Evolutionary conservation across 53 echinoderm and acorn worm genomes (phyloP), one percentile per base, ranked within the genome.

Genomic region (Echinarachnius parma): DNA sequence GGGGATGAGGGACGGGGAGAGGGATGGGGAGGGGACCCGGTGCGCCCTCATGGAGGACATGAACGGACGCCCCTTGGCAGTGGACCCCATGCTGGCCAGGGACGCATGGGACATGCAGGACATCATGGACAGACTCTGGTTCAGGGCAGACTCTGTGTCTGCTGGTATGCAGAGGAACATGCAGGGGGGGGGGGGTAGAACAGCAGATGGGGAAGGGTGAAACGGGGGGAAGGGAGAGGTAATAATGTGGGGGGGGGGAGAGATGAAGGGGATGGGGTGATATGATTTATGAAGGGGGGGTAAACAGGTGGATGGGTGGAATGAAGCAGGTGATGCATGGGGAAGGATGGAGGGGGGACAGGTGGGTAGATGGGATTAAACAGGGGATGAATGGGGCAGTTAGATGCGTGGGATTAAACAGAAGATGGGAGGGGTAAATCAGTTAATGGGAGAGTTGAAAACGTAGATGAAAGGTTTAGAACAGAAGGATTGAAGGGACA

Each of bases 61-160:
- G 68, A 68, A 68, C 52, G 49, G 68, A 52, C 68, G 68, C 30
- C 68, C 68, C 34, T 24, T 49, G 19, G 22, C 34, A 7, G 68
- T 52, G 29, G 52, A 50, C 4, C 29, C 31, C 52, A 52, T 28
- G 4, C 68, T 52, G 28, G 36, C 50, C 33, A 52, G 68, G n/a
- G 49, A 50, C 21, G 34, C 25, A 9, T 55, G 10, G 10, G 74
- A 72, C 56, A 57, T 44, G 2, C 56, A 72, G 25, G 74, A 72
- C 16, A 57, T 28, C 3, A 72, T 44, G 53, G 52, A 18, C 36
- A 72, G 46, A 42, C 74, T 72, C 25, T 72, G 74, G 57, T 54
- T 72, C 39, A 72, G 55, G n/a, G 46, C 56, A 28, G 74, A 72
- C 56, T 72, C 74, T 9, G 74, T 72, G 44, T 72, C 74, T 72